Conservation (phyloP, 2,113 vertebrate species). For the Oplegnathus fasciatus region DNA sequence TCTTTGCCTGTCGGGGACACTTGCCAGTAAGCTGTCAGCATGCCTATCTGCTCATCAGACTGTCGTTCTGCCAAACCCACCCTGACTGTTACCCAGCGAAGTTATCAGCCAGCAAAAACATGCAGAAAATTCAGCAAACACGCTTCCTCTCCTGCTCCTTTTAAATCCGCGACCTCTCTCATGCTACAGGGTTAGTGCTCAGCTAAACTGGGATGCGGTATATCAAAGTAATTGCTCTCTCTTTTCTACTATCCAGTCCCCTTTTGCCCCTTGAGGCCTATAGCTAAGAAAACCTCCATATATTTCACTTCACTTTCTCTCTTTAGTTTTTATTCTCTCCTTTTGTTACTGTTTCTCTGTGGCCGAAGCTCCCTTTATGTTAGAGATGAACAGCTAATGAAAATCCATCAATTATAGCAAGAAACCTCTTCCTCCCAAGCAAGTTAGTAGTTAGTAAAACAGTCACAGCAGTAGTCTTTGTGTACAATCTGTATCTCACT, state of each 20-base stretch:
- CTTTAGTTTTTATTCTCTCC: neutral
- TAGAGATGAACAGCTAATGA: constrained; percentile 13
- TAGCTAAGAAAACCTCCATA: constrained; percentile 17
- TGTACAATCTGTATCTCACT: neutral
- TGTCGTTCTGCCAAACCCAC: constrained; percentile 9
- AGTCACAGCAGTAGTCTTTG: constrained; percentile 3
- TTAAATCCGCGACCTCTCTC: constrained; percentile 12
- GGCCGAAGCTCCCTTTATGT: neutral
- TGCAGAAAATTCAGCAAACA: neutral
- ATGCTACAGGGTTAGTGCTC: neutral
- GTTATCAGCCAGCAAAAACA: constrained; percentile 27
- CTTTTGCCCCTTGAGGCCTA: constrained; percentile 1
- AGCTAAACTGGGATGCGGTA: constrained; percentile 25
- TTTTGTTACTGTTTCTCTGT: neutral
- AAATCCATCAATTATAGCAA: constrained; percentile 12
- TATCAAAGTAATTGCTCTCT: constrained; percentile 46
- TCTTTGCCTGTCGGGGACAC: constrained; percentile 1
- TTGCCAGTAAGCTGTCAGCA: constrained; percentile 40
- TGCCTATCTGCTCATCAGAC: constrained; percentile 10
- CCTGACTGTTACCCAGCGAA: constrained; percentile 10
- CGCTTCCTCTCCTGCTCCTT: neutral
- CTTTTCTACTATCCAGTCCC: neutral
- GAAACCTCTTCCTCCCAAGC: neutral
- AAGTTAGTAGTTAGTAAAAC: neutral
- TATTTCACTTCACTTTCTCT: constrained; percentile 19